Evolutionary conservation across 2,888 invertebrate genomes (phyloP).

Genomic region (Coleophora flavipennella): DNA sequence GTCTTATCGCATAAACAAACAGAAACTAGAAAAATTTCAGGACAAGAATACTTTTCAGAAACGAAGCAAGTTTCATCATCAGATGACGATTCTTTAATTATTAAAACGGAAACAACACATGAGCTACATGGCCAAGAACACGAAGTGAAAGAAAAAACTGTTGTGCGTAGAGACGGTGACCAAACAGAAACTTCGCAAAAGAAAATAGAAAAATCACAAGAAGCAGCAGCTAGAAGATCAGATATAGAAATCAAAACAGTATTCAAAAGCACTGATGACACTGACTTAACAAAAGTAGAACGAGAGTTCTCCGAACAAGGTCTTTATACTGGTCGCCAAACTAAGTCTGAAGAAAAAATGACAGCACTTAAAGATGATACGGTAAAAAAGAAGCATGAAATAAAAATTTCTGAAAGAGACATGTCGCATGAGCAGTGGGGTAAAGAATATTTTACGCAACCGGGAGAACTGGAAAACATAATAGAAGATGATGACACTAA

Average conservation of each 20-base stretch:
- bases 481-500: slow-evolving; percentile 55
- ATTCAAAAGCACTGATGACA: slow-evolving; percentile 54
- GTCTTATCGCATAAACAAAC: slow-evolving; percentile 68
- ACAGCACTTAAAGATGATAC: slow-evolving; percentile 65
- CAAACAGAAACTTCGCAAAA: slow-evolving; percentile 66
- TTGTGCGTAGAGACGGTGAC: slow-evolving; percentile 54
- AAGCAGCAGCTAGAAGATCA: slow-evolving; percentile 59
- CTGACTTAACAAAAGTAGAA: slow-evolving; percentile 52
- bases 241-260: slow-evolving; percentile 64
- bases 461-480: slow-evolving; percentile 59
- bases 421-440: slow-evolving; percentile 69
- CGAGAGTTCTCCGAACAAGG: slow-evolving; percentile 62
- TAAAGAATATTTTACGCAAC: slow-evolving; percentile 67
- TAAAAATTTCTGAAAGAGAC: slow-evolving; percentile 68
- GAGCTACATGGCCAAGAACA: slow-evolving; percentile 65
- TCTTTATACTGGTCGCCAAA: slow-evolving; percentile 56
- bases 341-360: slow-evolving; percentile 64
- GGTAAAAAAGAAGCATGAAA: slow-evolving; percentile 58
- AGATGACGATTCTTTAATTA: slow-evolving; percentile 60
- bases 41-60: slow-evolving; percentile 62
- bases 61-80: slow-evolving; percentile 65
- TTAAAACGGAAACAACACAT: slow-evolving; percentile 62
- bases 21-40: slow-evolving; percentile 61
- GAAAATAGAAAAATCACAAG: slow-evolving; percentile 66
- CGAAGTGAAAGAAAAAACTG: slow-evolving; percentile 63